These are phyloP conservation scores for Pandemis corylana DNA, from an alignment of 2,888 invertebrate genomes.

Conservation along the genomic window DNA sequence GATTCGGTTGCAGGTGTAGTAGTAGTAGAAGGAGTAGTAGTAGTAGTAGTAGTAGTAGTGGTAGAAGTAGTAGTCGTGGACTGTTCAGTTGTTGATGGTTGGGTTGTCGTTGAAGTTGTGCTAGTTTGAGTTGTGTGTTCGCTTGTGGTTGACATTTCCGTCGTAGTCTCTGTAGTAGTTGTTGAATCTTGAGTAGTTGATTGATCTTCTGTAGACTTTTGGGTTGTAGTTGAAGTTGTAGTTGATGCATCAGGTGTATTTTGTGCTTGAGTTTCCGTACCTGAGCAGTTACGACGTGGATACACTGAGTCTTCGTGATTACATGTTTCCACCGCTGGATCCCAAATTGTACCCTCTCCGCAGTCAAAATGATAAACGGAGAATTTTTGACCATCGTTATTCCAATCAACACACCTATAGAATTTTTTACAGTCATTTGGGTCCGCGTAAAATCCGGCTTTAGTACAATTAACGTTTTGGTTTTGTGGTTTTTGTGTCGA, in stretches of 20 bases:
- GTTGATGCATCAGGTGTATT: constrained; percentile 50
- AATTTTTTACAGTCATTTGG: constrained; percentile 87
- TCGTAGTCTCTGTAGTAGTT: constrained; percentile 47
- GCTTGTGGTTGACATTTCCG: constrained; percentile 48
- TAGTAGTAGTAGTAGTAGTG: constrained; percentile 44
- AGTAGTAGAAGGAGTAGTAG: constrained; percentile 44
- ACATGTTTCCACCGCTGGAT: constrained; percentile 87
- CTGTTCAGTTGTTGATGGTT: constrained; percentile 30
- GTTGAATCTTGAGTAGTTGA: constrained; percentile 49
- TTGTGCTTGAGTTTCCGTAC: constrained; percentile 61
- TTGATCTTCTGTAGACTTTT: constrained; percentile 43
- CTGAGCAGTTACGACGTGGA: constrained; percentile 80
- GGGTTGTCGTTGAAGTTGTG: constrained; percentile 40
- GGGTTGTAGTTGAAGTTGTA: constrained; percentile 41
- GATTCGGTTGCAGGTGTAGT: constrained; percentile 44
- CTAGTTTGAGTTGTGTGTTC: constrained; percentile 50
- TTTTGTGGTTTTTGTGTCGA: constrained; percentile 61
- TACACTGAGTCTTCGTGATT: constrained; percentile 88
- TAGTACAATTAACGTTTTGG: constrained; percentile 74
- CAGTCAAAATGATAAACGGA: constrained; percentile 88
- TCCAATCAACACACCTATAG: constrained; percentile 87
- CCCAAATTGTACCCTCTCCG: constrained; percentile 89
- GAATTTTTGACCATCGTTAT: constrained; percentile 81
- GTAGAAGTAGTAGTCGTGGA: neutral
- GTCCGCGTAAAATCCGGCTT: constrained; percentile 86